A percentile compares a stretch with the other conserved stretches of the same genome.
Evolutionary conservation across 2,113 vertebrate species (phyloP).

Genomic region (Mustelus asterias): DNA sequence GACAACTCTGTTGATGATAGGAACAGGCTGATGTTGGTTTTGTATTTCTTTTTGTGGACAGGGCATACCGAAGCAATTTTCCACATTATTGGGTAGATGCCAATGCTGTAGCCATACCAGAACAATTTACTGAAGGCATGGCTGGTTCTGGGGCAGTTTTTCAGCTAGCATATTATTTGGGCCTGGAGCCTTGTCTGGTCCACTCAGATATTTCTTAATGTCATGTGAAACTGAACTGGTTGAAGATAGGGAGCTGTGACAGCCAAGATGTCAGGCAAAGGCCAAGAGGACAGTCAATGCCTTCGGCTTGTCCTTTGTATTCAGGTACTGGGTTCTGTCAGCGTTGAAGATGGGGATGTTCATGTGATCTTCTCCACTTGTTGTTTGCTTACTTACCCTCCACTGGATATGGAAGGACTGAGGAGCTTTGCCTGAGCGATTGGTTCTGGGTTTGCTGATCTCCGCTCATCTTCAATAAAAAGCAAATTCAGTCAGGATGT

Average conservation of each 20-base stretch:
- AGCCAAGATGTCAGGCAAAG: not conserved
- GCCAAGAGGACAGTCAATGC: not conserved
- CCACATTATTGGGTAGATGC: not conserved
- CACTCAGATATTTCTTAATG: not conserved
- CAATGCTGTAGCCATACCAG: not conserved
- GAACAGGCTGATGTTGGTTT: not conserved
- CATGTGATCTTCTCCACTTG: not conserved
- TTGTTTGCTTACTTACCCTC: not conserved
- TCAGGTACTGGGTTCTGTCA: not conserved
- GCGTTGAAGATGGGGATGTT: not conserved
- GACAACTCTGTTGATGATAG: not conserved
- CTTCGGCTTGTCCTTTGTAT: not conserved
- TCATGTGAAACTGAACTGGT: not conserved
- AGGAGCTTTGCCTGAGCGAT: no score
- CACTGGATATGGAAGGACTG: not conserved
- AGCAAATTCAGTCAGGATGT: not conserved
- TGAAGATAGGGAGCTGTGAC: not conserved
- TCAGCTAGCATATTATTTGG: not conserved
- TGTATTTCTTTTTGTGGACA: not conserved
- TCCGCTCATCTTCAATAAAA: not conserved
- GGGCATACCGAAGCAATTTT: no score
- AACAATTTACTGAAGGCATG: not conserved
- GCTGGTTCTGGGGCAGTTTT: not conserved
- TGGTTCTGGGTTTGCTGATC: not conserved
- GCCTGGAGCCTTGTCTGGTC: not conserved